Evolutionary conservation across 2,888 invertebrate genomes (phyloP).

Genomic region (Acanthopleura granulata): DNA sequence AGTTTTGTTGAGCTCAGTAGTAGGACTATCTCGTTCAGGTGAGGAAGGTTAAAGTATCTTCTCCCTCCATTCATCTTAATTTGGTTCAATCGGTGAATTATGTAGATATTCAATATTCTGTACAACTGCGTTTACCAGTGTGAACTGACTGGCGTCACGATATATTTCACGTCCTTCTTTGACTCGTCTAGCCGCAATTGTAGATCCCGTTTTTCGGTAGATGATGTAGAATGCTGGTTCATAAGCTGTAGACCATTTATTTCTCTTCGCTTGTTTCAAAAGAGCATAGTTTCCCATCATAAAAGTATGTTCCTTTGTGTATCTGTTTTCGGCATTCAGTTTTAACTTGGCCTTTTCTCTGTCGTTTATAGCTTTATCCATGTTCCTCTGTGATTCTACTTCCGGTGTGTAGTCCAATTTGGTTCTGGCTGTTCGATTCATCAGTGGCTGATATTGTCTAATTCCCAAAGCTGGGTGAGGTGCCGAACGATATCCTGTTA

Average conservation of each 20-base stretch:
- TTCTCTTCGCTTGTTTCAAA: conserved; percentile 20
- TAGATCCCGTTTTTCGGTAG: conserved; percentile 23
- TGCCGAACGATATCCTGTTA: too few species aligned
- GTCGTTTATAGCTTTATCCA: too few species aligned
- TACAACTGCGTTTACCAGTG: conserved; percentile 21
- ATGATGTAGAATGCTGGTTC: conserved; percentile 26
- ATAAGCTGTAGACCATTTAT: too few species aligned
- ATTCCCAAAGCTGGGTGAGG: conserved; percentile 16
- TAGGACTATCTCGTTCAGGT: too few species aligned
- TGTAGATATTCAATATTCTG: not conserved
- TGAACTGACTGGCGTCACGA: conserved; percentile 24
- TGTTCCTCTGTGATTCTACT: not conserved
- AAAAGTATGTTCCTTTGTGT: conserved; percentile 23
- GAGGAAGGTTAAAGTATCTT: too few species aligned
- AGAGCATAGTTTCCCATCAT: conserved; percentile 26
- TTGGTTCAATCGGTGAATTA: not conserved
- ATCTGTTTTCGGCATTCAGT: conserved; percentile 13
- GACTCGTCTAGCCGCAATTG: conserved; percentile 24
- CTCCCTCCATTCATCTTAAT: too few species aligned
- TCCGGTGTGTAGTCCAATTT: conserved; percentile 24
- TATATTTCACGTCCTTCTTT: conserved; percentile 23
- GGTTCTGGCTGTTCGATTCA: conserved; percentile 23
- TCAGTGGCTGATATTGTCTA: too few species aligned
- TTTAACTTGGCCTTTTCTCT: too few species aligned
- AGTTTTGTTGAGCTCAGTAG: too few species aligned